A percentile compares a stretch with the other conserved stretches of the same genome.
These are phyloP conservation scores for Gadus chalcogrammus DNA, from an alignment of 2,113 vertebrate genomes.

Conservation along the genomic window DNA sequence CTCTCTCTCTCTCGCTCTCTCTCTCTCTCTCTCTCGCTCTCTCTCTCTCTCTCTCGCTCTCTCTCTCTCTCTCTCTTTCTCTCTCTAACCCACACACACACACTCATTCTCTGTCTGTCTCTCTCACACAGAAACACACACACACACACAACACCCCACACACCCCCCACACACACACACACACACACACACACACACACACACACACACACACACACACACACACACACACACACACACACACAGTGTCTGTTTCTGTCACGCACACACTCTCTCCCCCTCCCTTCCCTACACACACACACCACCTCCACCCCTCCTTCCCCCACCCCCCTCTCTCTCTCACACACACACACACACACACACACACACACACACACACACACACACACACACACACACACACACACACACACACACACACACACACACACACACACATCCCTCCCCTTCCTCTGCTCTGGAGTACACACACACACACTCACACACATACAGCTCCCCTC, in stretches of 20 bases:
- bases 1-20: slow-evolving; percentile 35
- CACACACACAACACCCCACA: slow-evolving; percentile 32
- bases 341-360: slow-evolving; percentile 12
- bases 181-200: slow-evolving; percentile 44
- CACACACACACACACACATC: slow-evolving; percentile 11
- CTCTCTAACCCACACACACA: slow-evolving; percentile 33
- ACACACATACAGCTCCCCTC: slow-evolving; percentile 19
- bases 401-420: slow-evolving; percentile 27
- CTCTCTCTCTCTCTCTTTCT: slow-evolving; percentile 32
- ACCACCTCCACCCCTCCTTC: too few species aligned
- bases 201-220: slow-evolving; percentile 23
- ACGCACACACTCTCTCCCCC: slow-evolving; percentile 59
- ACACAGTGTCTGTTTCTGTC: slow-evolving; percentile 50
- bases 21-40: slow-evolving; percentile 19
- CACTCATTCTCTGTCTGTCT: slow-evolving; percentile 5
- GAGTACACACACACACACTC: slow-evolving; percentile 21
- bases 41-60: slow-evolving; percentile 36
- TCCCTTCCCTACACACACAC: slow-evolving; percentile 32
- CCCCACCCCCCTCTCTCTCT: slow-evolving; percentile 5
- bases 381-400: slow-evolving; percentile 15
- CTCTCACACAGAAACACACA: slow-evolving; percentile 35
- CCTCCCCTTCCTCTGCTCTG: slow-evolving; percentile 7
- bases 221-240: slow-evolving; percentile 33
- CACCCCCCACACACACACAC: slow-evolving; percentile 29
- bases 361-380: slow-evolving; percentile 37